Evolutionary conservation across 2,888 invertebrate species (phyloP), one percentile per base, ranked within the genome.

Genomic region (Pomacea canaliculata): DNA sequence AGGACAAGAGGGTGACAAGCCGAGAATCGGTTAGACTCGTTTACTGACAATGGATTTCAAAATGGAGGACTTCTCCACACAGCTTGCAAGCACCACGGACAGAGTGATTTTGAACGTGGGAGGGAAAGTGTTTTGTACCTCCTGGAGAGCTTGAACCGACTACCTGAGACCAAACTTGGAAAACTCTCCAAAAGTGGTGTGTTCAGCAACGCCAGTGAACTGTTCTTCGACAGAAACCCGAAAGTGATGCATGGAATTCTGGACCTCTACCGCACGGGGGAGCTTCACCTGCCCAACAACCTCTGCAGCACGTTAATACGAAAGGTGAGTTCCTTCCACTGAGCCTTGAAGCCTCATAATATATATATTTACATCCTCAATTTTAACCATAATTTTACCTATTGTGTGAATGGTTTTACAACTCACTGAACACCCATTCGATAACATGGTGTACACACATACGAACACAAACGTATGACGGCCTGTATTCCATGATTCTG

Each of bases 201-300:
- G 75, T 81, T 88, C 80, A 80, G 78, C 48, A 83, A 84, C 76
- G 86, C 84, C 75, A 77, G 86, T 56, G 88, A 88, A 62, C 85
- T 83, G 69, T 89, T 87, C 79, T 88, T 89, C 73, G 89, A 89
- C 81, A 78, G 89, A 70, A 88, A 89, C 79, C 87, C 89, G 0
- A 85, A 84, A 62, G 86, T 86, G 12, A 89, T 89, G 77, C 83
- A 85, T 65, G 86, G 86, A 9, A 84, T 89, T 63, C 79, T 89
- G 67, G 88, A 88, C 77, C 87, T 86, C 76, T 80, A 88, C 56
- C 79, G 89, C 68, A 88, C 88, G 10, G 88, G 88, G 8, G 88
- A 89, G 79, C 83, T 89, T 18, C 89, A 89, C 75, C 79, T 88
- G 23, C 88, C 89, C 0, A 87, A 86, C 8, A 85, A 86, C 70